These are phyloP conservation scores for Pteromalus puparum DNA, from an alignment of 1,140 invertebrate species.

Conservation along the genomic window DNA sequence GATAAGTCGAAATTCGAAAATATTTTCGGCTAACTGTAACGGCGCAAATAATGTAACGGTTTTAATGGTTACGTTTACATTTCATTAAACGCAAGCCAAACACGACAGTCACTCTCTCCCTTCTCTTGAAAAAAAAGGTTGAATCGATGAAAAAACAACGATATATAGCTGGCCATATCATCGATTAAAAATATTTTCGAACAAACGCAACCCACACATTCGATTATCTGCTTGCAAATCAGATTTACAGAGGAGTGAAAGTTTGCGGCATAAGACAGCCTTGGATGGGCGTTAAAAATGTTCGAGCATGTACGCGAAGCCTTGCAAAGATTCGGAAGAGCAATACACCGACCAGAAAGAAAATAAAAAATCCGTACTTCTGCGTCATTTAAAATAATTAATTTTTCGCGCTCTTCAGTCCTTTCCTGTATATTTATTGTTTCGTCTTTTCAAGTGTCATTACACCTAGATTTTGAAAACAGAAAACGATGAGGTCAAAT, in stretches of 20 bases:
- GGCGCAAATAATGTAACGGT: neutral
- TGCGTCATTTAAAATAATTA: neutral
- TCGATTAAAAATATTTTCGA: neutral
- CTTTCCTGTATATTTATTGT: neutral
- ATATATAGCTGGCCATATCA: neutral
- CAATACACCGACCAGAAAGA: neutral
- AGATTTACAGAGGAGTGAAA: neutral
- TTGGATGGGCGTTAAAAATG: conserved; percentile 1
- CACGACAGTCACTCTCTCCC: neutral
- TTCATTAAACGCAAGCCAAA: neutral
- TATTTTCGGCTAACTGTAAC: neutral
- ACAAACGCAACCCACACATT: neutral
- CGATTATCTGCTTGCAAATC: neutral
- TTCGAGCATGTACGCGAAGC: neutral
- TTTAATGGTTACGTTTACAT: neutral
- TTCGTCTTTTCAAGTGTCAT: neutral
- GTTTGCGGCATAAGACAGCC: neutral
- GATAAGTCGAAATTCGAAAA: neutral
- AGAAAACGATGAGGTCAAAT: too few species aligned
- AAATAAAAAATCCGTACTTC: neutral
- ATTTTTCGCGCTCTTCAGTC: too few species aligned
- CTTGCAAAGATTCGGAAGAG: neutral
- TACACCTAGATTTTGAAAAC: neutral
- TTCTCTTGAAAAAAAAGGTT: neutral
- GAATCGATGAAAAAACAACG: too few species aligned